A percentile compares a stretch with the other conserved stretches of the same genome.
These are phyloP conservation scores for Eumaeus atala DNA, from an alignment of 1,140 invertebrate genomes.

Conservation along the genomic window DNA sequence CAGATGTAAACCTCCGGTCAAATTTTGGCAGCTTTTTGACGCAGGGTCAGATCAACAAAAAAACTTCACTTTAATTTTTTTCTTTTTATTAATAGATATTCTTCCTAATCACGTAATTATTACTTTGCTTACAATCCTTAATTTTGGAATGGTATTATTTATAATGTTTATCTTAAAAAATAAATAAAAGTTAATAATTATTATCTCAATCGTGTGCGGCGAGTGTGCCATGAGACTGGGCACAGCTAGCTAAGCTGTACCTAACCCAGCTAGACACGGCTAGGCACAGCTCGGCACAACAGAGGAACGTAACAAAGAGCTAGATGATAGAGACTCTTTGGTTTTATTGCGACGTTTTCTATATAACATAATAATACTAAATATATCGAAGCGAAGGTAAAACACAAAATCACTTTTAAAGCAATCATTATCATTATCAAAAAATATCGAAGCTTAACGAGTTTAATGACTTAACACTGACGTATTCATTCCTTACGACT, in stretches of 20 bases:
- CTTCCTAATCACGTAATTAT: conserved; percentile 62
- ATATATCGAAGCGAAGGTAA: too few species aligned
- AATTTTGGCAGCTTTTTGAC: too few species aligned
- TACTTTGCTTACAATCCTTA: conserved; percentile 67
- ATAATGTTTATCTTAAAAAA: conserved; percentile 66
- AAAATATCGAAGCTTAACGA: conserved; percentile 38
- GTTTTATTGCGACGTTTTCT: conserved; percentile 35
- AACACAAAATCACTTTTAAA: conserved; percentile 25
- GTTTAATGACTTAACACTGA: conserved; percentile 32
- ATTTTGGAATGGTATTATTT: conserved; percentile 70
- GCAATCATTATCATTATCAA: conserved; percentile 24
- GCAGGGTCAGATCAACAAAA: not conserved
- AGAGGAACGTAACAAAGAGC: conserved; percentile 63
- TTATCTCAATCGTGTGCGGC: not conserved
- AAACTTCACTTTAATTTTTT: conserved; percentile 51
- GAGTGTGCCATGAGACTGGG: not conserved
- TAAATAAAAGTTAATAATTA: conserved; percentile 52
- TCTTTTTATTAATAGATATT: conserved; percentile 63
- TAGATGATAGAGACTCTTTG: conserved; percentile 62
- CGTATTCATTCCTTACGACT: conserved; percentile 43
- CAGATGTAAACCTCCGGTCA: too few species aligned
- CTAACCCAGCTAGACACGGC: not conserved
- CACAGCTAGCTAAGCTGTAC: not conserved
- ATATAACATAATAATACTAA: conserved; percentile 18
- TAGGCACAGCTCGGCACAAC: conserved; percentile 25